Base-by-base conservation (phyloP, 2,797 vertebrate genomes). In the Malacoctenus gilli region DNA sequence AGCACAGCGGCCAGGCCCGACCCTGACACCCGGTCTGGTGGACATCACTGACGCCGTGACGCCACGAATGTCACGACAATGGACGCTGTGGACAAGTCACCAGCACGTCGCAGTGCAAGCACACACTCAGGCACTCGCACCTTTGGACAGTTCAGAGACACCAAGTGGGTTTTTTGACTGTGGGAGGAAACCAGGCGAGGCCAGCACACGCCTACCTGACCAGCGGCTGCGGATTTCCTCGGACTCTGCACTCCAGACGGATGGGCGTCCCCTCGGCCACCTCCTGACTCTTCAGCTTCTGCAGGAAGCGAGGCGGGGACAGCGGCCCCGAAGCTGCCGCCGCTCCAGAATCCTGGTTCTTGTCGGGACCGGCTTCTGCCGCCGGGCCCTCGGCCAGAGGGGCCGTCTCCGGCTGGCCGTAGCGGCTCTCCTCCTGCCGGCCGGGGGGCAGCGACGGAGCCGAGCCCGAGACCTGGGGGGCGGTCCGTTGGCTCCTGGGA, bases 231-330 rank as follows among this genome's bases (percentile, higher is more conserved):
- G 97, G 97, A 62, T 94, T 93, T 57, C 96, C 97, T 7, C 25
- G 70, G 46, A 96, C 95, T 84, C 93, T 87, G 77, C 97, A 99
- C 57, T 96, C 94, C 83, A 99, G 82, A 2, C 90, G 81, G 19
- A 99, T 95, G 58, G 87, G 89, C 35, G 90, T 96, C 66, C 97
- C 97, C 80, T 98, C 97, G 0, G 93, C 92, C 65, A 97, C 95
- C 83, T 99, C 97, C 83, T 97, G 97, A 72, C 97, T 99, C 73
- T 93, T 92, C 28, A 99, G 92, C 83, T 98, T 99, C 80, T 98
- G 95, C 19, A 89, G 89, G 88, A 99, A 99, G 3, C 76, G 88
- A 34, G 97, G 96, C 2, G 92, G 93, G 34, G 88, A 89, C 75
- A 89, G 65, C 0, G 84, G 74, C 57, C 83, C 83, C 5, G 54